phyloP scores from a whole-genome alignment of 2,888 invertebrate species.

The Iselma pallidipennis region DNA sequence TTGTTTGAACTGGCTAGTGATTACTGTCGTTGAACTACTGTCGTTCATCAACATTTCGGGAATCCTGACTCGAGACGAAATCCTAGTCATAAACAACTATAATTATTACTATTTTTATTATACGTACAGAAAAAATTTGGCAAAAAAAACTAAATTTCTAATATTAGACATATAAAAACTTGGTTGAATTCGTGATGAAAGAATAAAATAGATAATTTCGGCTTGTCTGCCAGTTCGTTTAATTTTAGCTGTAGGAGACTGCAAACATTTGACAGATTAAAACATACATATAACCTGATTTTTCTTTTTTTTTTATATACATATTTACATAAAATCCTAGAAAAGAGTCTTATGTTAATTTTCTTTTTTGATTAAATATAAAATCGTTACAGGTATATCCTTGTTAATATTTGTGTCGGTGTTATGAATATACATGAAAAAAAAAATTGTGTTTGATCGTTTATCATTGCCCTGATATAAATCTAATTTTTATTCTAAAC shows the following conservation, averaged over 20 bases:
- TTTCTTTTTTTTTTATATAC: constrained; percentile 8
- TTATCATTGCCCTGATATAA: background rate
- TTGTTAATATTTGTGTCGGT: background rate
- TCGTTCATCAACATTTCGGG: constrained; percentile 11
- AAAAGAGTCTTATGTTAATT: background rate
- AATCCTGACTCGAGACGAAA: constrained; percentile 7
- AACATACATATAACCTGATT: constrained; percentile 17
- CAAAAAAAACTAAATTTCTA: constrained; percentile 6
- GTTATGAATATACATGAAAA: background rate
- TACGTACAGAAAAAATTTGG: background rate
- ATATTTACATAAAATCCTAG: background rate
- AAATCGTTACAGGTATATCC: background rate
- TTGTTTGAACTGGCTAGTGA: background rate
- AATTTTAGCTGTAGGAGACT: constrained; percentile 15
- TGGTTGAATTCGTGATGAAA: constrained; percentile 17
- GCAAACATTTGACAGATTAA: constrained; percentile 23
- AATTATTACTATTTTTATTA: constrained; percentile 6
- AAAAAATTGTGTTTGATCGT: too few relatives aligned
- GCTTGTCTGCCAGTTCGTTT: constrained; percentile 20
- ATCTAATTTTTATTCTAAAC: background rate
- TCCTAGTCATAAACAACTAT: constrained; percentile 16
- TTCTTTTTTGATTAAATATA: too few relatives aligned
- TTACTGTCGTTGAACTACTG: constrained; percentile 10
- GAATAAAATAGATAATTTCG: constrained; percentile 24
- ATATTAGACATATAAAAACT: too few relatives aligned